Conservation (phyloP, 2,797 vertebrate species). For the Trematomus bernacchii region DNA sequence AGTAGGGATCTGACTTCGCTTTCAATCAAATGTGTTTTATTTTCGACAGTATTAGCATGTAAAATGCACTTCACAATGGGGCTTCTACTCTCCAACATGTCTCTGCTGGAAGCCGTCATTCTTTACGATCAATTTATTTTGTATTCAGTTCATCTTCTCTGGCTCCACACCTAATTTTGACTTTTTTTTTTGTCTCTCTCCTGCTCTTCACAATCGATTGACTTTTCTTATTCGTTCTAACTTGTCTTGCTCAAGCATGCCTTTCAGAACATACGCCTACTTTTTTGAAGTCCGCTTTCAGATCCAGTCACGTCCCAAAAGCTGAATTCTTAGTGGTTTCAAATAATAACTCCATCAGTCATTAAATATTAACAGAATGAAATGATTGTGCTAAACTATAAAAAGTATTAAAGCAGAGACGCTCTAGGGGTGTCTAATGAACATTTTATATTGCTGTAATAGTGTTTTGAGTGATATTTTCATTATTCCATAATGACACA, state of each 20-base stretch:
- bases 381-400: constrained; percentile 60
- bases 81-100: constrained; percentile 2
- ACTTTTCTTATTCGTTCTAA: neutral
- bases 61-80: constrained; percentile 18
- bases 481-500: constrained; percentile 75
- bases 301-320: constrained; percentile 39
- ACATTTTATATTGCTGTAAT: constrained; percentile 70
- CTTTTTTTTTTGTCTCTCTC: constrained; percentile 4
- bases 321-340: constrained; percentile 45
- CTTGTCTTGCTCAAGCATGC: constrained; percentile 16
- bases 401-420: constrained; percentile 55
- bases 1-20: neutral
- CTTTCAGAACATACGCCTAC: constrained; percentile 29
- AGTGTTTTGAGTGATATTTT: constrained; percentile 76
- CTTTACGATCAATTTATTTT: constrained; percentile 17
- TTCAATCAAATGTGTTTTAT: constrained; percentile 33
- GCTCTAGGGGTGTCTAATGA: constrained; percentile 68
- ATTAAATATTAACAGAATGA: constrained; percentile 77
- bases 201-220: constrained; percentile 19
- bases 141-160: neutral
- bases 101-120: constrained; percentile 35
- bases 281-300: constrained; percentile 17
- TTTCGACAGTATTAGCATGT: constrained; percentile 29
- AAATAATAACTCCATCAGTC: constrained; percentile 58
- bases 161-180: constrained; percentile 12